Evolutionary conservation across 2,888 invertebrate genomes (phyloP), one percentile per base, ranked within the genome.

Genomic region (Mantis religiosa): DNA sequence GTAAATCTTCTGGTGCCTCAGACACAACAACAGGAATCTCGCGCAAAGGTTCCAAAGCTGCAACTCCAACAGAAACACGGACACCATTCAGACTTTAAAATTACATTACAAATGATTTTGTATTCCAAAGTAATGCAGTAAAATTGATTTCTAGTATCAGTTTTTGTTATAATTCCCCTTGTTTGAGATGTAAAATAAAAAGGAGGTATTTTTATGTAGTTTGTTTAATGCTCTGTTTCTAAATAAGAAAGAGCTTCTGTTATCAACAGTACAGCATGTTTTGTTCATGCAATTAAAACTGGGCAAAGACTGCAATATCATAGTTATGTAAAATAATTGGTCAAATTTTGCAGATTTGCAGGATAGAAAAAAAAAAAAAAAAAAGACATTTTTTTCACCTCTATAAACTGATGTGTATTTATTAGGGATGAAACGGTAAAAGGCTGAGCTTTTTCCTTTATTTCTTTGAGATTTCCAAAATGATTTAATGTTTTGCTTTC

Each of bases 21-120:
- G 96, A 96, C 91, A 94, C 94, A 54, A 94, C 95, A 25, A 94
- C 95, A 8, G 95, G 94, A 89, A 93, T 93, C 90, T 92, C 93
- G 34, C 91, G 91, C 84, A 94, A 93, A 91, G 92, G 89, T 28
- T 90, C 90, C 20, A 90, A 89, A 47, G 86, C 87, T 12, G 87
- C 89, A 82, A 90, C 94, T 81, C 92, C 92, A 91, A 94, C 94
- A 84, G 94, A 94, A 90, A 94, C 94, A 93, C 95, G 96, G 92
- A 96, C 96, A 94, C 96, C 96, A 91, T 96, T 96, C 94, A 95
- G 96, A 94, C 95, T 96, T 91, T 97, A 96, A 94, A 47, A 85
- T 82, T 9, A 28, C 54, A 3, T 20, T 71, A 71, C 54, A 71
- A 71, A 71, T 71, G 54, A 71, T 71, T 71, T 71, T 71, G 54